phyloP scores from a whole-genome alignment of 2,888 invertebrate species.

The Enchytraeus crypticus region DNA sequence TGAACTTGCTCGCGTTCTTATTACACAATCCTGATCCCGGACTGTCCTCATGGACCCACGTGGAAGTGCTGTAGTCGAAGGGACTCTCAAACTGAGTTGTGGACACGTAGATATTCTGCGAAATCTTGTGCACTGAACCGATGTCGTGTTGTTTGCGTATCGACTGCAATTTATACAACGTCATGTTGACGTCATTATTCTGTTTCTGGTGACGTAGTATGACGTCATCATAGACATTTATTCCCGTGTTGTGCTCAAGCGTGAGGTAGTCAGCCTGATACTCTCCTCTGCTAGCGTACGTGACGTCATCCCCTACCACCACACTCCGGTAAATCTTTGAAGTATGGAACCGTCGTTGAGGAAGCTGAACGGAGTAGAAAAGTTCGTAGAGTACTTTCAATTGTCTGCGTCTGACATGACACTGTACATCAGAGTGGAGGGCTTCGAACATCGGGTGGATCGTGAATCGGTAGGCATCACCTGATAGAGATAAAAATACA shows the following conservation, averaged over 20 bases:
- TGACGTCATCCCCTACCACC: constrained; percentile 14
- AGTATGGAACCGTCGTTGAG: constrained; percentile 20
- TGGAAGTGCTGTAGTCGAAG: constrained; percentile 24
- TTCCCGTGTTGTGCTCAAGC: constrained; percentile 28
- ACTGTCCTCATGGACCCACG: constrained; percentile 19
- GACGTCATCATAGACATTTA: constrained; percentile 33
- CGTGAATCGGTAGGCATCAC: constrained; percentile 39
- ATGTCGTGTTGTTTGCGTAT: constrained; percentile 10
- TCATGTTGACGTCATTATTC: constrained; percentile 5
- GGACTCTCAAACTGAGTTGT: constrained; percentile 36
- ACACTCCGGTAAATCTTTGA: constrained; percentile 21
- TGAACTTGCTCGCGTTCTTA: constrained; percentile 18
- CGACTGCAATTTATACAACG: constrained; percentile 18
- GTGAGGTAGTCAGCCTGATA: constrained; percentile 31
- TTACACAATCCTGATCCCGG: constrained; percentile 10
- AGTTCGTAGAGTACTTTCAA: constrained; percentile 23
- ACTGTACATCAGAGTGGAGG: constrained; percentile 27
- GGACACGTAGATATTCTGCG: constrained; percentile 23
- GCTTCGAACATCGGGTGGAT: constrained; percentile 38
- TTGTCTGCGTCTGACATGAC: constrained; percentile 19
- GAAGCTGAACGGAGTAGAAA: constrained; percentile 22
- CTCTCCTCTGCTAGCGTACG: constrained; percentile 19
- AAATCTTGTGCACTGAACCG: constrained; percentile 21
- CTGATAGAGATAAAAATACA: constrained; percentile 23
- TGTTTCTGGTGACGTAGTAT: too few species aligned